phyloP scores from a whole-genome alignment of 1,140 invertebrate species.

The Cotesia glomerata region DNA sequence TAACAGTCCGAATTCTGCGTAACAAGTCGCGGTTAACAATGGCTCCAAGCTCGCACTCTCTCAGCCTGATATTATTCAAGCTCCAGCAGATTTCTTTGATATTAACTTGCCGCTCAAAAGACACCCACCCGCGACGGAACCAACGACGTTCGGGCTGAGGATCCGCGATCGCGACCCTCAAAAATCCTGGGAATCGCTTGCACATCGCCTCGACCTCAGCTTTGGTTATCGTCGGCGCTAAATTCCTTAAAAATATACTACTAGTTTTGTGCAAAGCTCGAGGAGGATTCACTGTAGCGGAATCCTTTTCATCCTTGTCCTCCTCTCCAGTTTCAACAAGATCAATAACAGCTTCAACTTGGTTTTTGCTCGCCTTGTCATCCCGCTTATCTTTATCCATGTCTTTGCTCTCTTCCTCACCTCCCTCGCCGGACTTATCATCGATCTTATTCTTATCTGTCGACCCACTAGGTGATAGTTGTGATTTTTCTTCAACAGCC shows the following conservation, averaged over 20 bases:
- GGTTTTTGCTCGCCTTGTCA: constrained; percentile 43
- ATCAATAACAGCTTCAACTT: constrained; percentile 57
- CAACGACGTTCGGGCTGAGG: constrained; percentile 94
- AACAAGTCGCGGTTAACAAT: constrained; percentile 94
- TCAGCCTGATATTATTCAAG: constrained; percentile 90
- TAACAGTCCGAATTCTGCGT: constrained; percentile 89
- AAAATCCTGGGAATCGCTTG: constrained; percentile 91
- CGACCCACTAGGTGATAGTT: background rate
- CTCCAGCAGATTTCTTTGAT: constrained; percentile 99
- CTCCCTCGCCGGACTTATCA: constrained; percentile 51
- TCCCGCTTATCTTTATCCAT: constrained; percentile 46
- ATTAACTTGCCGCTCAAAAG: constrained; percentile 94
- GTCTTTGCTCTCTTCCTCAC: constrained; percentile 48
- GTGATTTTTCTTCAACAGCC: constrained; percentile 19
- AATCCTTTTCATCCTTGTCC: constrained; percentile 69
- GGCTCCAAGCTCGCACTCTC: constrained; percentile 91
- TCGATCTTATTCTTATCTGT: constrained; percentile 49
- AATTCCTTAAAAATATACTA: constrained; percentile 95
- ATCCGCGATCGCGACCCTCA: constrained; percentile 96
- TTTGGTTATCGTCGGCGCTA: constrained; percentile 94
- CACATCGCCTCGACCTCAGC: constrained; percentile 98
- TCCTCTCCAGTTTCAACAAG: constrained; percentile 57
- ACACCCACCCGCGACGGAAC: constrained; percentile 97
- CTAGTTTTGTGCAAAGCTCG: constrained; percentile 89
- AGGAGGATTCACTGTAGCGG: constrained; percentile 41